Base-by-base conservation (phyloP, 2,888 invertebrate genomes). In the Hoplodrina blanda region DNA sequence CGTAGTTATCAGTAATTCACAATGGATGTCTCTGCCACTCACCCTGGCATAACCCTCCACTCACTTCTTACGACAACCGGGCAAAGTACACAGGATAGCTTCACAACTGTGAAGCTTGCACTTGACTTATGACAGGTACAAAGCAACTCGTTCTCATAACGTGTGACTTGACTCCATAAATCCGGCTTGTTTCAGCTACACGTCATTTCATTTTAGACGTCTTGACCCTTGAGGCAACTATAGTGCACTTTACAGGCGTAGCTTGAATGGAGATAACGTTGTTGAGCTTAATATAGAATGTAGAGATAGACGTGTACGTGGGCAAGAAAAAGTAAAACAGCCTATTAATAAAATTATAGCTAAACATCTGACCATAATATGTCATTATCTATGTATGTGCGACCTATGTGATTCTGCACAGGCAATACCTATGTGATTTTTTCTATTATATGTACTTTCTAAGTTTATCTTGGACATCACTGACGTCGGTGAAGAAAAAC, bases 121-220 rank as follows among this genome's bases (percentile, higher is more conserved):
- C 44, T 50, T 68, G 74, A 56, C 55, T 50, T 20, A 44, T 37
- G 52, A 20, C 75, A 74, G 8, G 7, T 20, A 60, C 62, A 81
- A 81, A 81, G 77, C 55, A 37, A 33, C 46, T 62, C 37, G n/a
- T 54, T 46, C 52, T 52, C 54, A 52, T 55, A 49, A 15, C 46
- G 25, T 37, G 33, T 44, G 46, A 13, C 37, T 41, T 15, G 56
- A 49, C 41, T 73, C 62, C 55, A 57, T 80, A 67, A 80, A 54
- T 50, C 76, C 57, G 15, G 62, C 41, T 50, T n/a, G 60, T 54
- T 46, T 46, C 33, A 60, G 69, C 53, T 19, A 54, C 78, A 57
- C 50, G 63, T 64, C 78, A 77, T 77, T 81, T 76, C 56, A 70
- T 61, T 59, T 52, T n/a, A 63, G 30, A 70, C 30, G 61, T 59